Base-by-base conservation (phyloP, 2,113 vertebrate genomes). In the Dromas ardeola region DNA sequence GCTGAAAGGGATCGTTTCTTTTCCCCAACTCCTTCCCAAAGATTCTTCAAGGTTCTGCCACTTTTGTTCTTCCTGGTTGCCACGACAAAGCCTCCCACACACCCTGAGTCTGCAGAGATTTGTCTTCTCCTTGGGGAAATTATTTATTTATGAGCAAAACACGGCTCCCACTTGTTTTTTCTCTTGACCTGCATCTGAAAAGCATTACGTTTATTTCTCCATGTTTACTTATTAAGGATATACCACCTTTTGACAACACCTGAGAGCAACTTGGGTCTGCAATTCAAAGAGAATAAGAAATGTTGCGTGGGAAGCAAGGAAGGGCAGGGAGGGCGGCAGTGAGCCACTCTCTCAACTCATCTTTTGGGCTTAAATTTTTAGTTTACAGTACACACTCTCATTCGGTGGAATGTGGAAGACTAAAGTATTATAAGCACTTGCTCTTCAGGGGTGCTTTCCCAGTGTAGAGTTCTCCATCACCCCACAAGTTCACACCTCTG, bases 1-100 rank as follows among this genome's bases (percentile, higher is more conserved):
- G 13, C 34, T n/a, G 29, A 59, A 26, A 11, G 29, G 12, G 12
- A 66, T 22, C 0, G 0, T 30, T 53, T 53, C 26, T 86, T 73
- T 42, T 3, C 17, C 30, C 13, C 11, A 14, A 2, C 9, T 32
- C 59, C 53, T 77, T 56, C 53, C 53, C 29, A 84, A 40, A 76
- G 17, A n/a, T 50, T n/a, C 12, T 81, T 27, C 36, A n/a, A 84
- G 36, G 40, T 77, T 56, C 12, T 86, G 20, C 26, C 20, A 61
- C 19, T 17, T n/a, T 30, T 67, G 40, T 73, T 5, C 59, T 56
- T 56, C 45, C 55, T 3, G 4, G 22, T 85, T 53, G 32, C 56
- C 66, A 42, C 1, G 22, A 72, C 66, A 84, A 92, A 92, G 38
- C 86, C 69, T 93, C 67, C 40, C 40, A 29, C 36, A 40, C 5